Percentiles rank a stretch among this genome's conserved stretches.
These are phyloP conservation scores for Timema podura DNA, from an alignment of 2,888 invertebrate species.

Conservation along the genomic window DNA sequence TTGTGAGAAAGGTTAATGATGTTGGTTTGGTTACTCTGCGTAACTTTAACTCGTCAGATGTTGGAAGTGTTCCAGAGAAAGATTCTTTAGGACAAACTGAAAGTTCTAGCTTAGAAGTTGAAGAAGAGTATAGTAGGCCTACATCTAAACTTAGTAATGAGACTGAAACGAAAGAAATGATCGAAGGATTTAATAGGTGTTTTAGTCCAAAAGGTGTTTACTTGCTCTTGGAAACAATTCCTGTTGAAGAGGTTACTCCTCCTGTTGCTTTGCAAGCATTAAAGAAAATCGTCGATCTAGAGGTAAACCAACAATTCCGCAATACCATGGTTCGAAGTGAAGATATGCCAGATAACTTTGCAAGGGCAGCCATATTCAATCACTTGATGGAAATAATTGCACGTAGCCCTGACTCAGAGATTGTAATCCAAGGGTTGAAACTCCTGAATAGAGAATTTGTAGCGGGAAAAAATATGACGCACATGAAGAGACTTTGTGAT, in stretches of 20 bases:
- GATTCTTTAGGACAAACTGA: background rate
- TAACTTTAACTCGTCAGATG: slow-evolving; percentile 13
- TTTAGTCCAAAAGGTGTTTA: slow-evolving; percentile 42
- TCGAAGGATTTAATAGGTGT: slow-evolving; percentile 41
- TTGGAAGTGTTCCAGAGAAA: slow-evolving; percentile 2
- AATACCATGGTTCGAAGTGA: slow-evolving; percentile 35
- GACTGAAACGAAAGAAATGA: slow-evolving; percentile 34
- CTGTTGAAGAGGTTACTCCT: slow-evolving; percentile 48
- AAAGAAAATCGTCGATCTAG: slow-evolving; percentile 46
- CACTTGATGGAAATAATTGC: slow-evolving; percentile 49
- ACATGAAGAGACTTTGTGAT: slow-evolving; percentile 53
- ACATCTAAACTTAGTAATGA: background rate
- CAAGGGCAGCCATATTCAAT: slow-evolving; percentile 45
- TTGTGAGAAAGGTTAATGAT: slow-evolving; percentile 49
- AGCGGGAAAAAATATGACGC: slow-evolving; percentile 38
- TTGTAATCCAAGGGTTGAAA: slow-evolving; percentile 45
- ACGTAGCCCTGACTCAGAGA: slow-evolving; percentile 42
- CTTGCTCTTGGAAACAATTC: slow-evolving; percentile 45
- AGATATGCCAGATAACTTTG: slow-evolving; percentile 41
- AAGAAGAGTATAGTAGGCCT: slow-evolving; percentile 18
- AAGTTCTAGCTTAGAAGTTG: background rate
- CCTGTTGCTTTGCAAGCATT: slow-evolving; percentile 46
- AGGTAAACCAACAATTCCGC: slow-evolving; percentile 42
- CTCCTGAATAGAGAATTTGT: slow-evolving; percentile 42
- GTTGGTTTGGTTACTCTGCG: slow-evolving; percentile 22